phyloP scores from a whole-genome alignment of 2,113 vertebrate genomes.

The Heliornis fulica region DNA sequence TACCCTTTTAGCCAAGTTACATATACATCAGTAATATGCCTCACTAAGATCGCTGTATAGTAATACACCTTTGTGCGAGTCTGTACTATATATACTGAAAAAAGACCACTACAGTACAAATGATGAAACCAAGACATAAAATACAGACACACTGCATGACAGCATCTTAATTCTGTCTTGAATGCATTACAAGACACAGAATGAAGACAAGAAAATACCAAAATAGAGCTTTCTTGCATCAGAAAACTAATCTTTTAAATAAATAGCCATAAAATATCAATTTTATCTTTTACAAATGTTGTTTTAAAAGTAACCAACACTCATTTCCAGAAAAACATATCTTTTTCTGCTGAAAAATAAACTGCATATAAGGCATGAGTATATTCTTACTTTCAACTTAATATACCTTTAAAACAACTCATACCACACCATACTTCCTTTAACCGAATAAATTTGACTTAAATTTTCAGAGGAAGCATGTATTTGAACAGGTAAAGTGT shows the following conservation, averaged over 20 bases:
- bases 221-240: not conserved
- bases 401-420: not conserved
- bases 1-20: not conserved
- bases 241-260: not conserved
- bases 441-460: not conserved
- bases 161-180: not conserved
- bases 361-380: not conserved
- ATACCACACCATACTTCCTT: not conserved
- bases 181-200: not conserved
- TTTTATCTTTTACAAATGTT: not conserved
- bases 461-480: not conserved
- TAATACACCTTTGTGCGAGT: not conserved
- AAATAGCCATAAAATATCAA: not conserved
- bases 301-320: not conserved
- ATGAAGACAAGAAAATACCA: not conserved
- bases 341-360: not conserved
- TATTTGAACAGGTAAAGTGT: not conserved
- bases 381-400: not conserved
- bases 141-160: not conserved
- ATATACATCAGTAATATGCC: not conserved
- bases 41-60: not conserved
- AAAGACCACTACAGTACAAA: not conserved
- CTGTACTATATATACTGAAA: not conserved
- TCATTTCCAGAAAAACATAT: not conserved
- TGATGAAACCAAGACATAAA: not conserved